Conservation (phyloP, 2,113 vertebrate species). For the Haplotaxodon microlepis region DNA sequence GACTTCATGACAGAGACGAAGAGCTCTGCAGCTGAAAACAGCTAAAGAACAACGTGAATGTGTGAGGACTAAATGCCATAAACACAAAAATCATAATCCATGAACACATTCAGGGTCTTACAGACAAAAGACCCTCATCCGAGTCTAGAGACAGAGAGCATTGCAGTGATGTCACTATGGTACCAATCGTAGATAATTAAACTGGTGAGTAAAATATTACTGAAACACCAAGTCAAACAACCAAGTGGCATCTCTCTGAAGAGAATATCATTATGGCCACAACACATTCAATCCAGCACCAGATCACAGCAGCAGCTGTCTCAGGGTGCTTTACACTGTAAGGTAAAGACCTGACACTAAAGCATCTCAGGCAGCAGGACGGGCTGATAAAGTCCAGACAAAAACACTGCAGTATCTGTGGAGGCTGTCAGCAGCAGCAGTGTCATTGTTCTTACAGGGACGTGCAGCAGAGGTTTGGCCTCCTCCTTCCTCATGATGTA, state of each 20-base stretch:
- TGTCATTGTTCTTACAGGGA: conserved; percentile 74
- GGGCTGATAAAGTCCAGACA: neutral
- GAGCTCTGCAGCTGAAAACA: neutral
- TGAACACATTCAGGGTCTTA: neutral
- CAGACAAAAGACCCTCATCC: neutral
- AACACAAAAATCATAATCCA: neutral
- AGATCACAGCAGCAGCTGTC: neutral
- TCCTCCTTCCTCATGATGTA: conserved; percentile 74
- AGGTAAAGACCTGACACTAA: neutral
- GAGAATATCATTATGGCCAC: neutral
- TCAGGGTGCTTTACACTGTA: neutral
- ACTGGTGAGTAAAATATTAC: neutral
- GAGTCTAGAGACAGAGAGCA: neutral
- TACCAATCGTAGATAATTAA: neutral
- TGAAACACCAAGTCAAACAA: neutral
- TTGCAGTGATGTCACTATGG: neutral
- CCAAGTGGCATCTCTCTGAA: neutral
- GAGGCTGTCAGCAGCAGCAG: neutral
- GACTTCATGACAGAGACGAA: neutral
- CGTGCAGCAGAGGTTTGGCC: conserved; percentile 79
- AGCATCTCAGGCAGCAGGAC: neutral
- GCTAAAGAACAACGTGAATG: neutral
- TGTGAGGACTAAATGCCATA: neutral
- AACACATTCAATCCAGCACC: neutral
- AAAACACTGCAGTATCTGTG: neutral